Conservation (phyloP, 1,140 invertebrate genomes). For the Pectinophora gossypiella region DNA sequence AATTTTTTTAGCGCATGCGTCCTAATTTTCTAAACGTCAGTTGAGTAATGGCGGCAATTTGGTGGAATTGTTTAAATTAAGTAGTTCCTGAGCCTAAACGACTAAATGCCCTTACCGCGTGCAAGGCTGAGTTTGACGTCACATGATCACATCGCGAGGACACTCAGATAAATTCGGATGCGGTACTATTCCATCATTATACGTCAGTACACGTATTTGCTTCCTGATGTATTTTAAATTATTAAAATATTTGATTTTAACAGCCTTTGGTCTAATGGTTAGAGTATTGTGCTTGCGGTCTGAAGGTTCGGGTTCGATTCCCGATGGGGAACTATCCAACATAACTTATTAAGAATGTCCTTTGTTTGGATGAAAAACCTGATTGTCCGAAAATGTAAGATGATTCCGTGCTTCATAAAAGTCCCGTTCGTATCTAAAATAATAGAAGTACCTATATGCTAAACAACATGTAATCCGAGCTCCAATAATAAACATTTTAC, state of each 20-base stretch:
- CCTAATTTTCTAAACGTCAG: too few species aligned
- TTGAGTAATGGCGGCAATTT: background rate
- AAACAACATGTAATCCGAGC: too few species aligned
- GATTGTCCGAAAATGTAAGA: too few species aligned
- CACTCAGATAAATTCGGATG: background rate
- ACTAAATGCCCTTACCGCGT: background rate
- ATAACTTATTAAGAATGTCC: background rate
- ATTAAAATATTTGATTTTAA: background rate
- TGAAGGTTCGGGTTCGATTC: background rate
- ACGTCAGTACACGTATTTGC: background rate
- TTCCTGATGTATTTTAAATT: background rate
- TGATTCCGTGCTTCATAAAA: too few species aligned
- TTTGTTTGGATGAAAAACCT: background rate
- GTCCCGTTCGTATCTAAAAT: too few species aligned
- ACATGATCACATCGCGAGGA: background rate
- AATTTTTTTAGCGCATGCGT: background rate
- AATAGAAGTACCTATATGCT: too few species aligned
- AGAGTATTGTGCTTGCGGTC: background rate
- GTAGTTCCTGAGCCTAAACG: background rate
- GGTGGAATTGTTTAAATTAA: background rate
- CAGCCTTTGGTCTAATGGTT: background rate
- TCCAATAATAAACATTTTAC: too few species aligned
- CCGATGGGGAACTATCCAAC: too few species aligned
- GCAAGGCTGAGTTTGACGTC: constrained; percentile 1
- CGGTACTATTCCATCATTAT: background rate